Percentiles rank a stretch among this genome's conserved stretches.
These are phyloP conservation scores for Pseudomyrmex pallidus DNA, from an alignment of 1,140 invertebrate genomes.

Conservation along the genomic window DNA sequence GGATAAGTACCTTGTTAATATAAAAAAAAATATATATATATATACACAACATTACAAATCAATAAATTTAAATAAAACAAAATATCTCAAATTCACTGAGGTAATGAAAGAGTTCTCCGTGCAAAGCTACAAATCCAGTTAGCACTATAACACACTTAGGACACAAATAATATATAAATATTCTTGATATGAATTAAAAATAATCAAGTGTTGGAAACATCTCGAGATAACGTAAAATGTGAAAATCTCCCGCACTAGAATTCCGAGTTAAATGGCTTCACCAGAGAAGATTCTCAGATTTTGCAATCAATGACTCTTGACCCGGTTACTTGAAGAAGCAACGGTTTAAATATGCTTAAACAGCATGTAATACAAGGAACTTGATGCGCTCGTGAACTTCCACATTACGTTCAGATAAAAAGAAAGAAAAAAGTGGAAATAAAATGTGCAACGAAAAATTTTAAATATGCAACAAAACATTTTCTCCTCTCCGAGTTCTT, in stretches of 20 bases:
- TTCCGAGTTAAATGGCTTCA: conserved; percentile 31
- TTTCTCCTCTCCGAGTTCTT: too few species aligned
- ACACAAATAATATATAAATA: neutral
- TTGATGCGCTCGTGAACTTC: conserved; percentile 6
- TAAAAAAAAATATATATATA: conserved; percentile 3
- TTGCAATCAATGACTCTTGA: conserved; percentile 74
- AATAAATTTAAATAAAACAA: conserved; percentile 32
- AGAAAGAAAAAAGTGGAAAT: neutral
- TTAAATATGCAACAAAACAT: conserved; percentile 31
- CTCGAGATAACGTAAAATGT: conserved; percentile 2
- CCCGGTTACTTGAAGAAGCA: conserved; percentile 66
- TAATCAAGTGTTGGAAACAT: neutral
- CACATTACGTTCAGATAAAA: neutral
- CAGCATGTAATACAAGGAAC: conserved; percentile 57
- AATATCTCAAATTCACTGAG: neutral
- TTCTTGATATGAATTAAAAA: neutral
- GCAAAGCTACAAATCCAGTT: neutral
- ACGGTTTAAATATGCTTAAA: conserved; percentile 65
- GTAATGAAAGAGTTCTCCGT: neutral
- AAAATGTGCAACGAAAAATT: neutral
- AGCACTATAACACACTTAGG: neutral
- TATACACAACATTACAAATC: neutral
- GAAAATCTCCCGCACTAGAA: neutral
- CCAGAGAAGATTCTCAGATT: conserved; percentile 36
- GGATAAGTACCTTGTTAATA: conserved; percentile 22